Percentiles rank a stretch among this genome's conserved stretches.
These are phyloP conservation scores for Cyprinella venusta DNA, from an alignment of 2,797 vertebrate species.

Conservation along the genomic window DNA sequence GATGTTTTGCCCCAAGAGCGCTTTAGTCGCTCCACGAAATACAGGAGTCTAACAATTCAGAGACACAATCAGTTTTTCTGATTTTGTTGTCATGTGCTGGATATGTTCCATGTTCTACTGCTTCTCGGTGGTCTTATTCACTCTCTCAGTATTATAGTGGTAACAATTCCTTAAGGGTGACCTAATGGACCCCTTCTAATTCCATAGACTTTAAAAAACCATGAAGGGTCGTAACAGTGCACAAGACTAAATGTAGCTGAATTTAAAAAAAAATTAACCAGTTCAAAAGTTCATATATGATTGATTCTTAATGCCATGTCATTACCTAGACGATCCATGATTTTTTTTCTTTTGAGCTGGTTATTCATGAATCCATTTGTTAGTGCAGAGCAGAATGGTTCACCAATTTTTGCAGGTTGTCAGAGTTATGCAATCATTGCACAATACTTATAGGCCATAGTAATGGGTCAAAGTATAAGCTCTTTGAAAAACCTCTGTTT, in stretches of 20 bases:
- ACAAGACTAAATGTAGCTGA: not conserved
- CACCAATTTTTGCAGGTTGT: not conserved
- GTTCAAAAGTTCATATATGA: too few relatives aligned
- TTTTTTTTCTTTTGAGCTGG: not conserved
- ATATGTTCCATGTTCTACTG: too few relatives aligned
- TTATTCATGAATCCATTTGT: not conserved
- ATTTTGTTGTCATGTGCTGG: conserved; percentile 39
- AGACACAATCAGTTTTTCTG: not conserved
- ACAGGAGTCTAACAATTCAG: conserved; percentile 76
- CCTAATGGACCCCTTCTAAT: too few relatives aligned
- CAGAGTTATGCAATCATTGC: not conserved
- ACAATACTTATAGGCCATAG: not conserved
- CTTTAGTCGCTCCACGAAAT: conserved; percentile 72
- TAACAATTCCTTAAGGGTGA: too few relatives aligned
- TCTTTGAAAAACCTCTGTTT: not conserved
- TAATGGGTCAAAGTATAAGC: not conserved
- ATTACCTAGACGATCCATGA: not conserved
- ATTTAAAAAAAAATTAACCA: too few relatives aligned
- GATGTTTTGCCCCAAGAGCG: conserved; percentile 69
- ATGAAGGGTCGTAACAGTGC: too few relatives aligned
- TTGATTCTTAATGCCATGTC: too few relatives aligned
- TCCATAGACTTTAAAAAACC: too few relatives aligned
- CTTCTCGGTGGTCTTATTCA: too few relatives aligned
- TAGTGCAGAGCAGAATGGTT: not conserved
- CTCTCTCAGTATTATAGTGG: too few relatives aligned